These are phyloP conservation scores for Trimorus sp. DNA, from an alignment of 2,888 invertebrate genomes.

Conservation along the genomic window DNA sequence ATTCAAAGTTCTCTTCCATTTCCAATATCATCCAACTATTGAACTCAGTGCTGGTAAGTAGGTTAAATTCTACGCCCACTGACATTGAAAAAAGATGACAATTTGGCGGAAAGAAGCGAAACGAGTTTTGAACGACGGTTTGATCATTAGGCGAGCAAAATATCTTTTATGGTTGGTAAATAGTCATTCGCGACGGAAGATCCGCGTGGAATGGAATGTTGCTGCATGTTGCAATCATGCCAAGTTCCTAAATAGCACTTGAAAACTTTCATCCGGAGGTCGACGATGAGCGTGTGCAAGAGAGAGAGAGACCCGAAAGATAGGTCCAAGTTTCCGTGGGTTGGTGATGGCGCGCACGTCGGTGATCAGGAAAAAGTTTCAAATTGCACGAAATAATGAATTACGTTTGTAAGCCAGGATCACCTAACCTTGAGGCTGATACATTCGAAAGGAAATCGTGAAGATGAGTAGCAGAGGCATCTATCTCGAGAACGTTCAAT, in stretches of 20 bases:
- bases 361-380: slow-evolving; percentile 29
- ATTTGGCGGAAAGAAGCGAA: too few relatives aligned
- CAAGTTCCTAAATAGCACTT: slow-evolving; percentile 46
- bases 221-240: slow-evolving; percentile 18
- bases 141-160: slow-evolving; percentile 20
- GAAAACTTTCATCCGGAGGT: slow-evolving; percentile 12
- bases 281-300: slow-evolving; percentile 2
- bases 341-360: slow-evolving; percentile 11
- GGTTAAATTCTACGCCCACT: too few relatives aligned
- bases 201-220: slow-evolving; percentile 29
- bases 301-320: background rate
- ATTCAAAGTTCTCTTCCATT: too few relatives aligned
- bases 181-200: slow-evolving; percentile 26
- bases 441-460: too few relatives aligned
- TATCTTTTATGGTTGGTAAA: slow-evolving; percentile 11
- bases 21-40: too few relatives aligned
- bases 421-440: slow-evolving; percentile 1
- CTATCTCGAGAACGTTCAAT: slow-evolving; percentile 8
- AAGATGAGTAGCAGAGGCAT: too few relatives aligned
- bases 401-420: slow-evolving; percentile 7
- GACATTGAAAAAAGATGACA: too few relatives aligned
- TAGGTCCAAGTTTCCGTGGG: background rate
- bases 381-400: slow-evolving; percentile 40
- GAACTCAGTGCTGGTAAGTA: too few relatives aligned
- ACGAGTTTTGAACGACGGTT: slow-evolving; percentile 6